These are phyloP conservation scores for Sylvia borin DNA, from an alignment of 2,797 vertebrate genomes.

Conservation along the genomic window DNA sequence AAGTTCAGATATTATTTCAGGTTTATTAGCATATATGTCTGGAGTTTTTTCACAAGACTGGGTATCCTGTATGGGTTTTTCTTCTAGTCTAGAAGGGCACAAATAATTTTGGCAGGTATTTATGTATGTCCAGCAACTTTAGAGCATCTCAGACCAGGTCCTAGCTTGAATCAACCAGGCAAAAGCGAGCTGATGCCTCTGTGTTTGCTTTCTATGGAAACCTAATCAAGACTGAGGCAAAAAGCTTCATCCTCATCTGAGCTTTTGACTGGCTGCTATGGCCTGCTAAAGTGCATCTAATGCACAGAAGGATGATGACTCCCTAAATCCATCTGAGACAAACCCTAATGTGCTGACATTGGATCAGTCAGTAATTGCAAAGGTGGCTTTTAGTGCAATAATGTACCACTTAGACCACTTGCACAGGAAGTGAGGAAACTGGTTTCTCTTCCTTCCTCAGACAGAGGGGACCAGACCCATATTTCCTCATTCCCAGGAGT, in stretches of 20 bases:
- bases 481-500: constrained; percentile 13
- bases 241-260: background rate
- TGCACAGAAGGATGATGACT: background rate
- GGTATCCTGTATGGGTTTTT: background rate
- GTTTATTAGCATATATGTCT: background rate
- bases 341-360: background rate
- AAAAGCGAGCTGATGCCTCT: background rate
- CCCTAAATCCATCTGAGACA: background rate
- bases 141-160: background rate
- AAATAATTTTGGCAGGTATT: background rate
- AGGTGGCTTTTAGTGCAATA: constrained; percentile 25
- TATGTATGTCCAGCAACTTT: background rate
- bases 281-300: background rate
- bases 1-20: background rate
- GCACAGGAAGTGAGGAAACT: background rate
- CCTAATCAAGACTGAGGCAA: background rate
- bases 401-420: constrained; percentile 1
- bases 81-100: background rate
- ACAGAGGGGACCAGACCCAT: background rate
- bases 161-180: background rate
- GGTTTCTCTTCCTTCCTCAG: background rate
- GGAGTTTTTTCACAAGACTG: background rate
- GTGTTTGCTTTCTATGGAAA: background rate
- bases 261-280: background rate
- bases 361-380: background rate